These are phyloP conservation scores for Anthonomus grandis DNA, from an alignment of 1,140 invertebrate species.

Conservation along the genomic window DNA sequence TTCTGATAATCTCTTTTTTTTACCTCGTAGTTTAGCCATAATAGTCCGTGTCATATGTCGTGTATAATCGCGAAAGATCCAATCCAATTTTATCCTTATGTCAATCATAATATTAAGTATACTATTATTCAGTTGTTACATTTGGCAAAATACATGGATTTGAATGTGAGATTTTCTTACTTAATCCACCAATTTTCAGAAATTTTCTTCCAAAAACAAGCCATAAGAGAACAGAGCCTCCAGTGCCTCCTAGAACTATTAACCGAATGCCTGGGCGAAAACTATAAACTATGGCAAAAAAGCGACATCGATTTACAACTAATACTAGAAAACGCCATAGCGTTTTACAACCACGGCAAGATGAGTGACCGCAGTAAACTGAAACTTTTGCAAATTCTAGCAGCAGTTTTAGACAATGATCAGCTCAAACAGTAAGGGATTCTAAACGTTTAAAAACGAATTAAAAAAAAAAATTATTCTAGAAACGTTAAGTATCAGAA, in stretches of 20 bases:
- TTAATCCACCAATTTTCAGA: too few relatives aligned
- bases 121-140: too few relatives aligned
- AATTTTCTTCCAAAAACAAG: constrained; percentile 19
- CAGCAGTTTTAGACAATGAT: constrained; percentile 50
- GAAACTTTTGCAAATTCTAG: constrained; percentile 50
- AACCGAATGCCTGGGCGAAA: constrained; percentile 47
- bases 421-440: constrained; percentile 44
- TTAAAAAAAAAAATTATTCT: not conserved
- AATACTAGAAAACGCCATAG: constrained; percentile 50
- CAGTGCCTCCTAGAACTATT: constrained; percentile 48
- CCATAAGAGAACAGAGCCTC: constrained; percentile 21
- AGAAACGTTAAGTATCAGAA: constrained; percentile 36
- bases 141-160: too few relatives aligned
- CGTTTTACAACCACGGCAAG: constrained; percentile 47
- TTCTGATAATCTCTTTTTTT: too few relatives aligned
- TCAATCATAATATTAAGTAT: too few relatives aligned
- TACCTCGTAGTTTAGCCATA: too few relatives aligned
- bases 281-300: constrained; percentile 33
- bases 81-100: too few relatives aligned
- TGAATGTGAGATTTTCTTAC: constrained; percentile 1
- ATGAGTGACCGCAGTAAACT: constrained; percentile 43
- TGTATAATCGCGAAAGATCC: too few relatives aligned
- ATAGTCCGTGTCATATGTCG: too few relatives aligned
- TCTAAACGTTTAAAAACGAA: constrained; percentile 1
- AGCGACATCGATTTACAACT: constrained; percentile 15